Percentiles rank a stretch among this genome's conserved stretches.
These are phyloP conservation scores for Hemistola chrysoprasaria DNA, from an alignment of 2,888 invertebrate species.

Conservation along the genomic window DNA sequence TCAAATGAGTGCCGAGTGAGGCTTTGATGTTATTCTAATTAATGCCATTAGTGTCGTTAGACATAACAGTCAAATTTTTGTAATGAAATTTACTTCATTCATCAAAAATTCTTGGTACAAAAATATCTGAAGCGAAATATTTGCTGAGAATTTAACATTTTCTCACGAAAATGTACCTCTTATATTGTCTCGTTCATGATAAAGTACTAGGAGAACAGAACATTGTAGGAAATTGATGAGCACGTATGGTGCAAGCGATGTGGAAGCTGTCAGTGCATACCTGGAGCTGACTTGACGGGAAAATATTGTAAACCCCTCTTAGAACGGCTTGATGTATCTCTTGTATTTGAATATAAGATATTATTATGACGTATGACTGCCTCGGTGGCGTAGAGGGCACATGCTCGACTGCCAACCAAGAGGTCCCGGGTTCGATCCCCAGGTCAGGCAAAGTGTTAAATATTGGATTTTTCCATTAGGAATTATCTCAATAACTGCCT, in stretches of 20 bases:
- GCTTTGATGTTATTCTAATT: slow-evolving; percentile 16
- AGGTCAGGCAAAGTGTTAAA: too few species aligned
- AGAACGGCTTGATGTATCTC: slow-evolving; percentile 8
- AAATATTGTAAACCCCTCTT: slow-evolving; percentile 12
- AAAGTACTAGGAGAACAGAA: slow-evolving; percentile 18
- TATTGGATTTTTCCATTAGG: too few species aligned
- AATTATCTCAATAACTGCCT: too few species aligned
- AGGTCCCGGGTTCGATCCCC: too few species aligned
- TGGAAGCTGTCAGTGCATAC: slow-evolving; percentile 12
- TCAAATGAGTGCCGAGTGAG: slow-evolving; percentile 7
- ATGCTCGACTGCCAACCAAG: too few species aligned
- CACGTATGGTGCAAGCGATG: slow-evolving; percentile 16
- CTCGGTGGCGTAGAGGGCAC: too few species aligned
- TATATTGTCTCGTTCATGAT: slow-evolving; percentile 8
- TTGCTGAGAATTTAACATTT: too few species aligned
- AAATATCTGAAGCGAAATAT: too few species aligned
- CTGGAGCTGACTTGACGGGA: slow-evolving; percentile 12
- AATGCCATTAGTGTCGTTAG: slow-evolving; percentile 13
- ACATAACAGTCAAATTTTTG: slow-evolving; percentile 1
- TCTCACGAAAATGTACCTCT: slow-evolving; percentile 1
- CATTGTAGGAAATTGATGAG: slow-evolving; percentile 18
- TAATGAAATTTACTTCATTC: too few species aligned
- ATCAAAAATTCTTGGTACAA: too few species aligned
- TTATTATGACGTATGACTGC: too few species aligned
- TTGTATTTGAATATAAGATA: slow-evolving; percentile 5